Evolutionary conservation across 2,888 invertebrate genomes (phyloP), one percentile per base, ranked within the genome.

Genomic region (Cryptocephalus moraei): DNA sequence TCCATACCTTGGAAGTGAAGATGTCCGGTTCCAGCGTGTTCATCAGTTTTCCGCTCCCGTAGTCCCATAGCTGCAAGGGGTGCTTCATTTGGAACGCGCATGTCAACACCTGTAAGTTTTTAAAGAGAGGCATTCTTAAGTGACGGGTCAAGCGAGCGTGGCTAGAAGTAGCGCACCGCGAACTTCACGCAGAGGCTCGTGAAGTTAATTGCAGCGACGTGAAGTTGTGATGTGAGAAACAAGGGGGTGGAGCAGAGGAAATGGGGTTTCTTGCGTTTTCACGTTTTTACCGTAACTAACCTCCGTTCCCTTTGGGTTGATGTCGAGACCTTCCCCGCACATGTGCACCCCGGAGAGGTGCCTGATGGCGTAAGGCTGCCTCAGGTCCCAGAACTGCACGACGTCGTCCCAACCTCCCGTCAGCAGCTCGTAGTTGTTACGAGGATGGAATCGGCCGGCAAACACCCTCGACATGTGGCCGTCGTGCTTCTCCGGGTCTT

Each of bases 401-500:
- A 74, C 73, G 58, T 80, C 72, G 56, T 84, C 82, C 81, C 82
- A 82, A 8, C 84, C 82, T 1, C 81, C 82, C 1, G 81, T 80
- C 52, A 83, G 70, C 49, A 84, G 63, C 66, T 84, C 84, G 61
- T 81, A 77, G 46, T 76, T 73, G 9, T 79, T 78, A 58, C 73
- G 73, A 0, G 84, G 83, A 61, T 84, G 78, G 61, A 82, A 84
- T 39, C 76, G 75, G 13, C 79, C 79, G 2, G 79, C 74, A 56
- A 80, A 83, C 54, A 84, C 76, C 61, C 82, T 71, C 8, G 80
- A 80, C 39, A 71, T 75, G 56, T 82, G 83, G 1, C 83, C 83
- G 56, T 82, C 78, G 43, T 63, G 62, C 10, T 55, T 62, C 46
- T 54, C 57, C 36, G 56, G 73, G 49, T 69, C 65, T 49, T 73